Conservation (phyloP, 2,113 vertebrate genomes). For the Brachypodius melanocephalos region DNA sequence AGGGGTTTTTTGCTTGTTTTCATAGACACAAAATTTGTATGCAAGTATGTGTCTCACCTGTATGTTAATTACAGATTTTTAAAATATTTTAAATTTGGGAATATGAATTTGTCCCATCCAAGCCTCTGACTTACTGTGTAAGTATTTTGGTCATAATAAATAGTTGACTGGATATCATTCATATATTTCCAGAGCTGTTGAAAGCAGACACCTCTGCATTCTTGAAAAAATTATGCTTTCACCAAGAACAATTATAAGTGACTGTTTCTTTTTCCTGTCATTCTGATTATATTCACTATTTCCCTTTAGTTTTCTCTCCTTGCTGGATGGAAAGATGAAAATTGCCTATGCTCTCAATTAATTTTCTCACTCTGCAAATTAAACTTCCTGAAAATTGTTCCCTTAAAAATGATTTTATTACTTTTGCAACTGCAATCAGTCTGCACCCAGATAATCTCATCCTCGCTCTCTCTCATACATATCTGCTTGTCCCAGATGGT, state of each 20-base stretch:
- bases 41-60: background rate
- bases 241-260: background rate
- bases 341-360: constrained; percentile 3
- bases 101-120: background rate
- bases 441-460: background rate
- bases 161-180: background rate
- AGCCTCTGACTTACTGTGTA: background rate
- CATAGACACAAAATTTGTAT: background rate
- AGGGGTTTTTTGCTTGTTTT: background rate
- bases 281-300: background rate
- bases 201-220: background rate
- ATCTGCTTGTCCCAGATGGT: background rate
- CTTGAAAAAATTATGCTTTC: background rate
- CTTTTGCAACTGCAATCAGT: background rate
- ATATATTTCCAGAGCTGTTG: background rate
- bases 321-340: constrained; percentile 17
- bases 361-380: constrained; percentile 25
- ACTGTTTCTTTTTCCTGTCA: constrained; percentile 6
- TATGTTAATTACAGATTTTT: background rate
- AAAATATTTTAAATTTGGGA: background rate
- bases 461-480: background rate
- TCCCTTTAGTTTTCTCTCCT: background rate
- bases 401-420: background rate
- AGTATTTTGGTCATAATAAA: background rate
- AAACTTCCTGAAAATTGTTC: constrained; percentile 36